Evolutionary conservation across 1,140 invertebrate genomes (phyloP).

Genomic region (Idris sp.): DNA sequence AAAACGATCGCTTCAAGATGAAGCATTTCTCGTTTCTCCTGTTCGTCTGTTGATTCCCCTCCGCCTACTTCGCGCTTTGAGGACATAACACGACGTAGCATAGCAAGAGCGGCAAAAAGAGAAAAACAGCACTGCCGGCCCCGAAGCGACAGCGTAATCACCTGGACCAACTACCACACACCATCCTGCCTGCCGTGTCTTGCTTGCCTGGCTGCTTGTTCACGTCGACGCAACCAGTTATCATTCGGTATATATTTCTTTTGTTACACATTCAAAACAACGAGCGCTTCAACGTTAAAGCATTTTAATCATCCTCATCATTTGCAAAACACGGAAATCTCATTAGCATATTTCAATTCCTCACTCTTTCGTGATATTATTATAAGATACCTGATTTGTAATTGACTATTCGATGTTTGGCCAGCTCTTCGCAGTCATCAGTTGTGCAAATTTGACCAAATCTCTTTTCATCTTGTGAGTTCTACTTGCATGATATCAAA

Average conservation of each 20-base stretch:
- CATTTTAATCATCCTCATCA: conserved; percentile 44
- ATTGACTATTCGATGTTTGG: no score
- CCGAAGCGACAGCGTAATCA: conserved; percentile 77
- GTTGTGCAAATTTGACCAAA: no score
- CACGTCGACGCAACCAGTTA: conserved; percentile 54
- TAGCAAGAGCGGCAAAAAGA: conserved; percentile 47
- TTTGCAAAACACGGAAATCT: conserved; percentile 6
- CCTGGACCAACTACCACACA: conserved; percentile 73
- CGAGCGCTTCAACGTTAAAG: no score
- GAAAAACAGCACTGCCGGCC: conserved; percentile 50
- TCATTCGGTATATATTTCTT: conserved; percentile 43
- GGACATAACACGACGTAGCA: conserved; percentile 66
- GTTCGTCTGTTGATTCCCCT: conserved; percentile 47
- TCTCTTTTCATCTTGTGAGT: no score
- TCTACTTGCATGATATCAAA: no score
- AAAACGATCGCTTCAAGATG: conserved; percentile 69
- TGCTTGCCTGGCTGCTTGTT: conserved; percentile 2
- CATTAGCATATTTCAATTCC: background rate
- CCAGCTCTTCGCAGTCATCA: no score
- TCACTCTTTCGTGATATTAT: no score
- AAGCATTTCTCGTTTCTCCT: conserved; percentile 51
- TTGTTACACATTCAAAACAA: conserved; percentile 34
- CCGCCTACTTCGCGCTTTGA: conserved; percentile 65
- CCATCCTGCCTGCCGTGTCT: conserved; percentile 18
- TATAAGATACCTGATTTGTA: no score